phyloP scores from a whole-genome alignment of 2,888 invertebrate genomes.

The Ormyrus thymus region DNA sequence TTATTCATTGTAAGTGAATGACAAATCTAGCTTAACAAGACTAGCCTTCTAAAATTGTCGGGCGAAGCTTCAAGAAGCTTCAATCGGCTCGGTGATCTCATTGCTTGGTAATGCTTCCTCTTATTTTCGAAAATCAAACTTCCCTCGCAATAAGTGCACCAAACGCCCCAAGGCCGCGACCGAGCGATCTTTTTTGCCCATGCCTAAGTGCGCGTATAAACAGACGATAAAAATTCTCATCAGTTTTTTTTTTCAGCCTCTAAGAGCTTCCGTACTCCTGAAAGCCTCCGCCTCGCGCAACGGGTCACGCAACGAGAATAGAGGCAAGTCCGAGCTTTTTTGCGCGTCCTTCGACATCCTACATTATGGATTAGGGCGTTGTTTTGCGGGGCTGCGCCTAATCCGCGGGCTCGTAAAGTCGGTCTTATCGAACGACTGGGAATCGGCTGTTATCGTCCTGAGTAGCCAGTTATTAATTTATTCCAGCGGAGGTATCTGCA shows the following conservation, averaged over 20 bases:
- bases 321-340: background rate
- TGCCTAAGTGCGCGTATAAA: background rate
- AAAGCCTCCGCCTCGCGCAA: conserved; percentile 1
- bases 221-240: conserved; percentile 27
- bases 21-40: conserved; percentile 9
- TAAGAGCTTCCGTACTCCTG: conserved; percentile 3
- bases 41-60: conserved; percentile 11
- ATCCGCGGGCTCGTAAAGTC: background rate
- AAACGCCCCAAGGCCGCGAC: background rate
- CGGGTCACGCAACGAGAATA: conserved; percentile 38
- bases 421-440: too few species aligned
- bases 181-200: background rate
- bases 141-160: background rate
- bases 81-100: conserved; percentile 1
- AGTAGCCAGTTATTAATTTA: too few species aligned
- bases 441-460: too few species aligned
- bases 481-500: too few species aligned
- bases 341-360: conserved; percentile 27
- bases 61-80: background rate
- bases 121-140: conserved; percentile 11
- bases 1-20: conserved; percentile 19
- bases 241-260: conserved; percentile 6
- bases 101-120: background rate
- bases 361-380: conserved; percentile 23
- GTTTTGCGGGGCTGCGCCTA: background rate